These are phyloP conservation scores for Luffia ferchaultella DNA, from an alignment of 2,888 invertebrate genomes.

Conservation along the genomic window DNA sequence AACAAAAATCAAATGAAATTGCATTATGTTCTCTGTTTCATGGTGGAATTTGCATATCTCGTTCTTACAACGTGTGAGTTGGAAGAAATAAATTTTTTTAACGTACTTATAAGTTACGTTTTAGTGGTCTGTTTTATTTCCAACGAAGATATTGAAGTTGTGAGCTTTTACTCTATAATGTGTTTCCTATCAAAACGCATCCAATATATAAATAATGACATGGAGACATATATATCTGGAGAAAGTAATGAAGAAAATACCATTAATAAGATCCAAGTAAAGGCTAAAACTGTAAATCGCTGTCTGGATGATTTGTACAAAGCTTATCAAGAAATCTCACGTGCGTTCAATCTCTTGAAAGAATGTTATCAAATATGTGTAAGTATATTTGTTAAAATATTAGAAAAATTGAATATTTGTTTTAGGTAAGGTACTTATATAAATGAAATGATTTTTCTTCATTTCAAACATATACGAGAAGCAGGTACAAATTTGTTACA, in stretches of 20 bases:
- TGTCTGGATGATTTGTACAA: neutral
- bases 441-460: too few relatives aligned
- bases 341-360: neutral
- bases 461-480: too few relatives aligned
- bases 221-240: neutral
- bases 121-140: too few relatives aligned
- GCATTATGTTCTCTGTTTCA: neutral
- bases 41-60: too few relatives aligned
- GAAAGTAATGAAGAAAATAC: neutral
- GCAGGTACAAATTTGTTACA: too few relatives aligned
- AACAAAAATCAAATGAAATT: neutral
- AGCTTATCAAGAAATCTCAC: neutral
- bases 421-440: too few relatives aligned
- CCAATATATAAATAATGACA: neutral
- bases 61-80: too few relatives aligned
- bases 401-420: too few relatives aligned
- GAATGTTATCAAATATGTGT: neutral
- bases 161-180: neutral
- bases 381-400: too few relatives aligned
- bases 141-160: constrained; percentile 1
- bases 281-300: neutral
- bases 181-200: neutral
- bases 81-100: too few relatives aligned
- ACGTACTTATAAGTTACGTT: too few relatives aligned
- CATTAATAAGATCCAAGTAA: neutral